A percentile compares a stretch with the other conserved stretches of the same genome.
phyloP scores from a whole-genome alignment of 2,113 vertebrate species.

The Ia io region DNA sequence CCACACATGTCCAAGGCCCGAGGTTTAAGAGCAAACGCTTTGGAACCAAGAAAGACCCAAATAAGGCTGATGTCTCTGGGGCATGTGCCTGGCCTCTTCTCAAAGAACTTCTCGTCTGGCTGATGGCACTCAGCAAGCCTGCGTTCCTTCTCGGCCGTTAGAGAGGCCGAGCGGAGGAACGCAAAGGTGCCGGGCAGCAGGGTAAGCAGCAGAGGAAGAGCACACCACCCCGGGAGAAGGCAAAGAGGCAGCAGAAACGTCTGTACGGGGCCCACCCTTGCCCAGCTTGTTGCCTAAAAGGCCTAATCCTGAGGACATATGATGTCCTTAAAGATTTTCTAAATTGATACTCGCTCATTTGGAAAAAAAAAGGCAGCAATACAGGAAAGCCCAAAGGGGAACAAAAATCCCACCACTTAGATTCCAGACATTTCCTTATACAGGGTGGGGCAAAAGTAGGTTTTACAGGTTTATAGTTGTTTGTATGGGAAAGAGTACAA shows the following conservation, averaged over 20 bases:
- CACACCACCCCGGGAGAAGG: accelerated
- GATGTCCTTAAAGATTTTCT: not conserved
- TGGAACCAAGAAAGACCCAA: not conserved
- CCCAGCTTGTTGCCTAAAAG: not conserved
- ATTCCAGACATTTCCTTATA: not conserved
- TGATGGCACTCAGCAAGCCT: not conserved
- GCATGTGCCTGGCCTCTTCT: accelerated
- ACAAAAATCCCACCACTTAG: not conserved
- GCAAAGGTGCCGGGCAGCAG: accelerated
- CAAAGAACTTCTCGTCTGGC: no score
- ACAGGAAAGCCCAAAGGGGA: not conserved
- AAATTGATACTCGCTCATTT: not conserved
- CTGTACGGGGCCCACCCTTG: accelerated
- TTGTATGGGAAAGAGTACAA: no score
- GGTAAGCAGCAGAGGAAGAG: not conserved
- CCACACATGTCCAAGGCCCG: not conserved
- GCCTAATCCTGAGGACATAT: not conserved
- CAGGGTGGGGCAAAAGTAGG: not conserved
- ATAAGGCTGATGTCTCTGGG: not conserved
- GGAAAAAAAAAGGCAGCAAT: not conserved
- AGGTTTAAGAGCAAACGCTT: not conserved
- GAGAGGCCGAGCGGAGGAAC: not conserved
- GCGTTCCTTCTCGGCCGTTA: not conserved
- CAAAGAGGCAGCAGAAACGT: not conserved
- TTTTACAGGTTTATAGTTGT: no score